Conservation (phyloP, 2,888 invertebrate species). For the Hermaeophaga mercurialis region DNA sequence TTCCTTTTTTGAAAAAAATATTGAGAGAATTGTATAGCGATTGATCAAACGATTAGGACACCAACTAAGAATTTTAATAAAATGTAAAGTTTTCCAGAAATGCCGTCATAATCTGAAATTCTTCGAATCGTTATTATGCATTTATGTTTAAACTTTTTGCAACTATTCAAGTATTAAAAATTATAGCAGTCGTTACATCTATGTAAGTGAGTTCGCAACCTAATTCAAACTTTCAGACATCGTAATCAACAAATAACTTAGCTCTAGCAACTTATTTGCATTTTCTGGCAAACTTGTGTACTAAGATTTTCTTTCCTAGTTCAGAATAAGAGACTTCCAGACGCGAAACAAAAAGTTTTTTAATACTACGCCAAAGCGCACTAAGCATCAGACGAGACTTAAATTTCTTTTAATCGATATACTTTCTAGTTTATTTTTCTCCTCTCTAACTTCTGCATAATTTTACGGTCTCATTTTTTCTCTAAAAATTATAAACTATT, state of each 20-base stretch:
- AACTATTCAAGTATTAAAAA: constrained; percentile 19
- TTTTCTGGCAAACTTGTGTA: constrained; percentile 21
- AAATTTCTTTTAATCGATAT: constrained; percentile 6
- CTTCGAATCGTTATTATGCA: constrained; percentile 14
- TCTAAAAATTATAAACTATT: too few relatives aligned
- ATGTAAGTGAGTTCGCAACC: constrained; percentile 22
- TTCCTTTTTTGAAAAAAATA: too few relatives aligned
- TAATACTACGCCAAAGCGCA: constrained; percentile 11
- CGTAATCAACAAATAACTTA: constrained; percentile 27
- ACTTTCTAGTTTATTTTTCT: neutral
- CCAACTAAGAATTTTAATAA: constrained; percentile 8
- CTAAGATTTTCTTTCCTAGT: constrained; percentile 16
- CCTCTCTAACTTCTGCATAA: neutral
- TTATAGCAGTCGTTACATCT: constrained; percentile 19
- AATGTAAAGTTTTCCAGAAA: constrained; percentile 6
- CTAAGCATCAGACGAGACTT: neutral
- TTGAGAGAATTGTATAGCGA: too few relatives aligned
- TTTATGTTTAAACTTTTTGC: constrained; percentile 8
- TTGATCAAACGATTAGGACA: too few relatives aligned
- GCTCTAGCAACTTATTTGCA: constrained; percentile 24
- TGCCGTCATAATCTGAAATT: constrained; percentile 13
- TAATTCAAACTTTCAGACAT: constrained; percentile 25
- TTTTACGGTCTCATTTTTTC: too few relatives aligned
- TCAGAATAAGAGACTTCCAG: constrained; percentile 4
- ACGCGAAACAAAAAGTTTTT: constrained; percentile 25